phyloP scores from a whole-genome alignment of 2,797 vertebrate genomes.

The Sternotherus odoratus region DNA sequence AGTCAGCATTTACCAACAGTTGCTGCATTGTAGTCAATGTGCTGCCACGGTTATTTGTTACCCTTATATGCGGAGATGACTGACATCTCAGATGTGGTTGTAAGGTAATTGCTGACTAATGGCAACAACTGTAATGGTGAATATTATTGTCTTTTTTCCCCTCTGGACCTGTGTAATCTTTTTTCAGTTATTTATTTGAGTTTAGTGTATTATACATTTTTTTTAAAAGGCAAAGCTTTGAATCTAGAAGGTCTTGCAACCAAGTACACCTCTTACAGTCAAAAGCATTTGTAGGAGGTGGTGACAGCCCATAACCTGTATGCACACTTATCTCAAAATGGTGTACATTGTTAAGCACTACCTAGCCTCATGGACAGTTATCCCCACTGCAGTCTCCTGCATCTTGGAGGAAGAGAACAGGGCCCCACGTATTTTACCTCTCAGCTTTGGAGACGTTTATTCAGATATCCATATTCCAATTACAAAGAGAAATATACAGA shows the following conservation, averaged over 20 bases:
- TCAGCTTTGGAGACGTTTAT: neutral
- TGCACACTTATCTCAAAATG: neutral
- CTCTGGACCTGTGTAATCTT: neutral
- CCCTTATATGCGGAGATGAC: neutral
- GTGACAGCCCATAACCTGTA: neutral
- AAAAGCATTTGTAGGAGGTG: neutral
- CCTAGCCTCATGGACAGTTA: neutral
- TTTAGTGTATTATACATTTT: neutral
- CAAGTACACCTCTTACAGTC: neutral
- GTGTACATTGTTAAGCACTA: neutral
- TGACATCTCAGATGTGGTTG: neutral
- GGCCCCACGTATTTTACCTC: neutral
- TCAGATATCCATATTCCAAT: neutral
- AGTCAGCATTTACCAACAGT: neutral
- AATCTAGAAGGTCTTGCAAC: neutral
- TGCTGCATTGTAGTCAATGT: neutral
- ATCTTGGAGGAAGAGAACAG: neutral
- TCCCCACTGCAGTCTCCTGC: neutral
- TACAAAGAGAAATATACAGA: neutral
- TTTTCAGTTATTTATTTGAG: neutral
- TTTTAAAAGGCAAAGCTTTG: neutral
- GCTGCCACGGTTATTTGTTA: neutral
- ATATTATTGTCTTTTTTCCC: neutral
- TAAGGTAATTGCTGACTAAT: neutral
- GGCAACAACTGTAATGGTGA: neutral